These are phyloP conservation scores for Aptenodytes forsteri DNA, from an alignment of 2,113 vertebrate species.

Conservation along the genomic window DNA sequence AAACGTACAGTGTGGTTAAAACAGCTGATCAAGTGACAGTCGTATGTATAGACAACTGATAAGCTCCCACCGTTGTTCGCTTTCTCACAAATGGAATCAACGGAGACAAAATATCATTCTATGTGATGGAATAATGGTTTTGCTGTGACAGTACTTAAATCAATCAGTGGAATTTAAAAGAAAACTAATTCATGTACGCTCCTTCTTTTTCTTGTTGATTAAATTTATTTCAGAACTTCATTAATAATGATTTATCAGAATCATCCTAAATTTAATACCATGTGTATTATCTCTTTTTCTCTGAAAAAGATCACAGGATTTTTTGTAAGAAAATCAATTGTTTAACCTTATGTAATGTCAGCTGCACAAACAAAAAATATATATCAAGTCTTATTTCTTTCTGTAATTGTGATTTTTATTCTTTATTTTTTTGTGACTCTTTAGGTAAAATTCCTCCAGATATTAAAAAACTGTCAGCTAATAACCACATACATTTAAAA, in stretches of 20 bases:
- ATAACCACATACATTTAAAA: not conserved
- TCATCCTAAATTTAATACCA: not conserved
- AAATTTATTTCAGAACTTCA: constrained; percentile 1
- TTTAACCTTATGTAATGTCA: not conserved
- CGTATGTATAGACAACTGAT: not conserved
- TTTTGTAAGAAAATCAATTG: not conserved
- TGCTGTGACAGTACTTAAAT: not conserved
- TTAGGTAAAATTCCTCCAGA: not conserved
- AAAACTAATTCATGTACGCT: not conserved
- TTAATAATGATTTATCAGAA: constrained; percentile 10
- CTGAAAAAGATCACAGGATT: not conserved
- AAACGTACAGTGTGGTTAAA: not conserved
- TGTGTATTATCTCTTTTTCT: not conserved
- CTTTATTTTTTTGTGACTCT: not conserved
- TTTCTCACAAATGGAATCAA: not conserved
- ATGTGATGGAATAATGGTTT: not conserved
- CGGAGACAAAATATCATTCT: not conserved
- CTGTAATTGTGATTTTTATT: not conserved
- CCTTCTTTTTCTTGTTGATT: not conserved
- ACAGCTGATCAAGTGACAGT: not conserved
- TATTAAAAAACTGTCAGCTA: not conserved
- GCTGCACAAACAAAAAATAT: not conserved
- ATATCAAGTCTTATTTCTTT: not conserved
- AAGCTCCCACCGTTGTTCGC: not conserved
- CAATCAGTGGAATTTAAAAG: not conserved